Percentiles rank a stretch among this genome's conserved stretches.
Conservation (phyloP, 2,888 invertebrate species). For the Clusia tigrina region DNA sequence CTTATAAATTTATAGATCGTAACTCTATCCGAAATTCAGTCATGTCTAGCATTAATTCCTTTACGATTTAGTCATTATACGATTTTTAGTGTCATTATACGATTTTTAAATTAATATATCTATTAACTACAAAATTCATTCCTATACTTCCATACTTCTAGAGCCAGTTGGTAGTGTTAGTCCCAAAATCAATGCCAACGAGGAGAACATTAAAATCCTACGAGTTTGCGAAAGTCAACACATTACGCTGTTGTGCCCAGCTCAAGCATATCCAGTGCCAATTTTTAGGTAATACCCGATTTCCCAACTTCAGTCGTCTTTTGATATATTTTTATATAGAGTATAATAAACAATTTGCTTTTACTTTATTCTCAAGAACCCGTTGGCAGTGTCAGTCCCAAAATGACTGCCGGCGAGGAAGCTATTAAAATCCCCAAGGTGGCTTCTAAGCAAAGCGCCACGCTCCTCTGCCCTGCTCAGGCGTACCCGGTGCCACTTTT, state of each 20-base stretch:
- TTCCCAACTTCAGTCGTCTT: not conserved
- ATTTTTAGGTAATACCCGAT: conserved; percentile 70
- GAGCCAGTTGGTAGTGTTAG: conserved; percentile 67
- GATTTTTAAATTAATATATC: too few relatives aligned
- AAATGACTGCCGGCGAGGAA: conserved; percentile 75
- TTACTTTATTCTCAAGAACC: conserved; percentile 69
- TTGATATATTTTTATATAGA: not conserved
- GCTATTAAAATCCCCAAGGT: conserved; percentile 61
- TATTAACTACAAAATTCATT: not conserved
- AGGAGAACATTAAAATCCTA: conserved; percentile 66
- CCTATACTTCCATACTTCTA: conserved; percentile 43
- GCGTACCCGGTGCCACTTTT: conserved; percentile 77
- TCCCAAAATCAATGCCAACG: conserved; percentile 75
- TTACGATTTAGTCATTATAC: too few relatives aligned
- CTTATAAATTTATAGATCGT: too few relatives aligned
- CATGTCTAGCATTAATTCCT: too few relatives aligned
- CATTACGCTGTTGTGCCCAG: conserved; percentile 75
- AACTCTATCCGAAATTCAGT: too few relatives aligned
- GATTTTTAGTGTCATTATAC: too few relatives aligned
- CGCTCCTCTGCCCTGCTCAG: conserved; percentile 78
- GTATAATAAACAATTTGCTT: conserved; percentile 15
- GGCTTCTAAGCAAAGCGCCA: conserved; percentile 66
- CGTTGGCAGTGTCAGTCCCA: conserved; percentile 67
- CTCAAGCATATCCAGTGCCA: conserved; percentile 79
- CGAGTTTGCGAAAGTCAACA: conserved; percentile 64